Evolutionary conservation across 1,140 invertebrate genomes (phyloP).

Genomic region (Bombus vancouverensis): DNA sequence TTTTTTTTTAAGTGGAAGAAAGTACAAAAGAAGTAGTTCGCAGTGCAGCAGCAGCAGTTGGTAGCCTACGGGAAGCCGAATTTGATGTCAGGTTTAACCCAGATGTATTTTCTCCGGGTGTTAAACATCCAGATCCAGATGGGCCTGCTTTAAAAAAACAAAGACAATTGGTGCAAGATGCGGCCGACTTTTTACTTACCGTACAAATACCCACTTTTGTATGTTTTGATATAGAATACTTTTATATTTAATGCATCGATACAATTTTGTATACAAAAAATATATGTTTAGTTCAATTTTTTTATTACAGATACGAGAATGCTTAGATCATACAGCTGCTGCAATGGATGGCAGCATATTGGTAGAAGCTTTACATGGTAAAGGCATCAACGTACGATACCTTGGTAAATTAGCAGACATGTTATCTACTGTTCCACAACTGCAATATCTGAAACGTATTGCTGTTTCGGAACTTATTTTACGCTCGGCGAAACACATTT

Average conservation of each 20-base stretch:
- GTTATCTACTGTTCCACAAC: slow-evolving; percentile 89
- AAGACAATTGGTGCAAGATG: slow-evolving; percentile 95
- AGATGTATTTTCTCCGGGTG: slow-evolving; percentile 97
- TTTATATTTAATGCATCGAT: background rate
- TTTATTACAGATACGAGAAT: slow-evolving; percentile 91
- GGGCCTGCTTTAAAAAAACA: slow-evolving; percentile 90
- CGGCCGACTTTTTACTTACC: slow-evolving; percentile 96
- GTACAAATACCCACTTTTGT: slow-evolving; percentile 97
- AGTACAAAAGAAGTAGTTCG: slow-evolving; percentile 94
- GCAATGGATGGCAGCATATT: slow-evolving; percentile 98
- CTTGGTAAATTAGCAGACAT: slow-evolving; percentile 93
- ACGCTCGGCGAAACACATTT: slow-evolving; percentile 96
- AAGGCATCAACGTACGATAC: slow-evolving; percentile 98
- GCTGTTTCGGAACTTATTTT: slow-evolving; percentile 93
- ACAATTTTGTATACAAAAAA: background rate
- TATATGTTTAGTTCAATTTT: background rate
- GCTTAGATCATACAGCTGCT: slow-evolving; percentile 94
- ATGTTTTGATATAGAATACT: slow-evolving; percentile 77
- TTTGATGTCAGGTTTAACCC: slow-evolving; percentile 99
- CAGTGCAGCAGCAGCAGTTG: slow-evolving; percentile 93
- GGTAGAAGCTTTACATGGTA: slow-evolving; percentile 95
- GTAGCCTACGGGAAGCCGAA: slow-evolving; percentile 95
- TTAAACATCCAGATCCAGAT: slow-evolving; percentile 90
- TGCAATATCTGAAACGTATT: slow-evolving; percentile 94
- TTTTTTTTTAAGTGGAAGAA: slow-evolving; percentile 87